Evolutionary conservation across 2,113 vertebrate genomes (phyloP), one percentile per base, ranked within the genome.

Genomic region (Alligator mississippiensis): DNA sequence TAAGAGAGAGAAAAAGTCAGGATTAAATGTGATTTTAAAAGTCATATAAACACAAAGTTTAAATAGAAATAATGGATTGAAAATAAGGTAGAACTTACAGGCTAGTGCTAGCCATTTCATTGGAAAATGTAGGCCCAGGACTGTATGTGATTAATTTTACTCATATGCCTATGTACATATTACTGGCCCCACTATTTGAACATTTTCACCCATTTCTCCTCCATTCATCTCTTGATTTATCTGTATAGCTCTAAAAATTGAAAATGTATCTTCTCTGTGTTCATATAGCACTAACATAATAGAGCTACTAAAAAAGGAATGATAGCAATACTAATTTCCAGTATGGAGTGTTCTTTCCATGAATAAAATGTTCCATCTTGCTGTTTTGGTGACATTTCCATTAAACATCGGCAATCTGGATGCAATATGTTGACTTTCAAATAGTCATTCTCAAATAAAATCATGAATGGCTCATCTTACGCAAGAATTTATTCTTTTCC

Each of bases 391-490:
- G 14, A 82, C 54, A 88, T 82, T 63, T 85, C 47, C 58, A 77
- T 19, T 59, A 63, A 77, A 38, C 86, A 58, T 30, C 21, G 72
- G 66, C 54, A 94, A 62, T 66, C 85, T 94, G 92, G 34, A 59
- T 93, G 72, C 76, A 92, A 70, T 78, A 80, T 80, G 55, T 59
- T 95, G 54, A 15, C 84, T 60, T 82, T 55, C 84, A 94, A 88
- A 72, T 60, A 92, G 85, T 88, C 92, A 86, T 86, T 89, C 89
- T 84, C 62, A 88, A 47, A 77, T 93, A 66, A 91, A 25, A 84
- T 57, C 28, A 76, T 72, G 54, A 90, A 84, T 70, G 19, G 75
- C 27, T 94, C n/a, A 83, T 87, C 63, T 85, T 70, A n/a, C 57
- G 34, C 9, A 68, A 59, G 55, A 34, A 75, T 70, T 90, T 93